phyloP scores from a whole-genome alignment of 2,797 vertebrate genomes.

The Amazona finschi region DNA sequence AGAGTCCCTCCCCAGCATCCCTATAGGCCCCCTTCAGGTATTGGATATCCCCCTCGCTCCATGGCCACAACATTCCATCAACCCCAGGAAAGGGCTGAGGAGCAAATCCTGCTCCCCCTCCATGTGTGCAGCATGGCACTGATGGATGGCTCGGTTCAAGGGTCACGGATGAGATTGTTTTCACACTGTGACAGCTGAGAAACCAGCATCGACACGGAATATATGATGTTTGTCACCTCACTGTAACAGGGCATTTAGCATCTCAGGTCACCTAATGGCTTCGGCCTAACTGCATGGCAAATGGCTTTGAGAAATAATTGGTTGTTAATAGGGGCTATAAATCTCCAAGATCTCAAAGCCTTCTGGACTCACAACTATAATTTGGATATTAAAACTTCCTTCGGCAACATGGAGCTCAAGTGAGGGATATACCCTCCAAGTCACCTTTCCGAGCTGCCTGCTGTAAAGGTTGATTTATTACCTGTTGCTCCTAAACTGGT shows the following conservation, averaged over 20 bases:
- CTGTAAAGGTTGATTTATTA: constrained; percentile 57
- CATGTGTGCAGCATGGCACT: accelerated
- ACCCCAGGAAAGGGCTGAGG: background rate
- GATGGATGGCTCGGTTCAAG: background rate
- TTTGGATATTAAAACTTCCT: constrained; percentile 69
- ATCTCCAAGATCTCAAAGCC: constrained; percentile 40
- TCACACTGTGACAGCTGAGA: background rate
- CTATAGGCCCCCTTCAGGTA: no score
- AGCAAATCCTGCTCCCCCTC: background rate
- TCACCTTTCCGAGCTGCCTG: constrained; percentile 52
- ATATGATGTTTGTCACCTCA: constrained; percentile 42
- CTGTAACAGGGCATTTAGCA: constrained; percentile 59
- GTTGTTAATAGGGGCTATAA: constrained; percentile 69
- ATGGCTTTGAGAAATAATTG: constrained; percentile 56
- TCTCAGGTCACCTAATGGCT: background rate
- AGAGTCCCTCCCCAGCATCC: no score
- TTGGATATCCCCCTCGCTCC: accelerated
- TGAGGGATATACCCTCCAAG: constrained; percentile 60
- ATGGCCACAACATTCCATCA: background rate
- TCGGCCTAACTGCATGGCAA: background rate
- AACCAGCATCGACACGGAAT: constrained; percentile 34
- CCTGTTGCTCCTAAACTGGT: constrained; percentile 45
- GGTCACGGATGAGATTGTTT: background rate
- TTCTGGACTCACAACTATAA: constrained; percentile 36
- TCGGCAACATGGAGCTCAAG: constrained; percentile 7